Base-by-base conservation (phyloP, 2,888 invertebrate species). In the Axea sp. region DNA sequence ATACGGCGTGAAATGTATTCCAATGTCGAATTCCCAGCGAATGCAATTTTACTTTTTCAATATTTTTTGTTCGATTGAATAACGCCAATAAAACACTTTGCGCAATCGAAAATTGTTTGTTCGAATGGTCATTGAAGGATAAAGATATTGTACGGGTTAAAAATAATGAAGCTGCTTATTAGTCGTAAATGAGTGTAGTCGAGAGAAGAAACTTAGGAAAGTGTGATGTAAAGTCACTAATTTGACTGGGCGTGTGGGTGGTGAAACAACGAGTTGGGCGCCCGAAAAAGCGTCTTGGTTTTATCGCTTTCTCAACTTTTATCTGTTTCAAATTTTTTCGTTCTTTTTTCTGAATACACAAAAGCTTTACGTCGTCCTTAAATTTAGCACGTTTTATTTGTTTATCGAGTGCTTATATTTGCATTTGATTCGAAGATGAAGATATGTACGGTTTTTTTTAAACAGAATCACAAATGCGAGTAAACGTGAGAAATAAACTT, bases 1-100 rank as follows among this genome's bases (percentile, higher is more conserved):
- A n/a, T n/a, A n/a, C n/a, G 31, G 26, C 51, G 49, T 51, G 33
- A 47, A 62, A 51, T 41, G 31, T 51, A 62, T 62, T 49, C 37
- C 49, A 41, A 51, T 62, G 26, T 41, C 35, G 8, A 37, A 9
- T 30, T 30, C 17, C n/a, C n/a, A 9, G 22, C 14, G 3, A 45
- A 45, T 28, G 26, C 28, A 45, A 31, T 14, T 31, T n/a, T n/a
- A n/a, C n/a, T n/a, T n/a, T n/a, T n/a, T n/a, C n/a, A n/a, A n/a
- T n/a, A n/a, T n/a, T n/a, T n/a, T 22, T 22, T 11, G n/a, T 6
- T 5, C 11, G 5, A 12, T 53, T 28, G 15, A 28, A 45, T 45
- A 45, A 45, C n/a, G 12, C 28, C 15, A 45, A 45, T 45, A 45
- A 28, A 45, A 30, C n/a, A n/a, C n/a, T n/a, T n/a, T 55, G 55